A percentile compares a stretch with the other conserved stretches of the same genome.
Evolutionary conservation across 2,888 invertebrate genomes (phyloP).

Genomic region (Polia nebulosa): DNA sequence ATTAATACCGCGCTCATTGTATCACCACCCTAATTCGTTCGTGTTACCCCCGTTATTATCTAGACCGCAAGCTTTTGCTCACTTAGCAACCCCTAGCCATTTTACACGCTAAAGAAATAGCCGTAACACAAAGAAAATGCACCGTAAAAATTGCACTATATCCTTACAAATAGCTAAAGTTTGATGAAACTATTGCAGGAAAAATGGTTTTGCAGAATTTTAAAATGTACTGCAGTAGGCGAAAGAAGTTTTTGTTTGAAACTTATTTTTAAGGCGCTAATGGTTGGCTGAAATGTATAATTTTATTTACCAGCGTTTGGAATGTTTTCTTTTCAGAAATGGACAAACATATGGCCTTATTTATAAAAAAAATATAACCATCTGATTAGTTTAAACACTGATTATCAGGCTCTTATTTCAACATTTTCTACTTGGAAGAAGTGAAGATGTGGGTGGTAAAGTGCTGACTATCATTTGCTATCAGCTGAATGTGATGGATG

Average conservation of each 20-base stretch:
- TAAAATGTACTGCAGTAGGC: conserved; percentile 19
- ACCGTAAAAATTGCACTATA: conserved; percentile 42
- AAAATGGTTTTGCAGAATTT: conserved; percentile 23
- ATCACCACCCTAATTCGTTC: conserved; percentile 30
- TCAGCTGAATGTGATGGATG: no score
- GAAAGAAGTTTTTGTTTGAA: neutral
- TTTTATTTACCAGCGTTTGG: neutral
- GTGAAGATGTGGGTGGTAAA: no score
- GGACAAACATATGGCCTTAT: no score
- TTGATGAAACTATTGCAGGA: conserved; percentile 42
- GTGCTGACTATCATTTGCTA: no score
- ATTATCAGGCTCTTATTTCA: no score
- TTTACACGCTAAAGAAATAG: conserved; percentile 55
- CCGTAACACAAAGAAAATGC: conserved; percentile 27
- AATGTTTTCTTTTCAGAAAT: neutral
- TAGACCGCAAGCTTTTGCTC: conserved; percentile 57
- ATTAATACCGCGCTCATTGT: neutral
- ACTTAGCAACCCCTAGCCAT: conserved; percentile 49
- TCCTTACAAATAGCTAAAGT: conserved; percentile 35
- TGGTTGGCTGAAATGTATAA: neutral
- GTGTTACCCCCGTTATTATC: conserved; percentile 60
- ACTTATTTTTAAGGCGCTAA: neutral
- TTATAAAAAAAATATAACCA: no score
- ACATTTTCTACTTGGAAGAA: no score
- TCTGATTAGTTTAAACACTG: no score